These are phyloP conservation scores for Acropternis orthonyx DNA, from an alignment of 2,797 vertebrate species.

Conservation along the genomic window DNA sequence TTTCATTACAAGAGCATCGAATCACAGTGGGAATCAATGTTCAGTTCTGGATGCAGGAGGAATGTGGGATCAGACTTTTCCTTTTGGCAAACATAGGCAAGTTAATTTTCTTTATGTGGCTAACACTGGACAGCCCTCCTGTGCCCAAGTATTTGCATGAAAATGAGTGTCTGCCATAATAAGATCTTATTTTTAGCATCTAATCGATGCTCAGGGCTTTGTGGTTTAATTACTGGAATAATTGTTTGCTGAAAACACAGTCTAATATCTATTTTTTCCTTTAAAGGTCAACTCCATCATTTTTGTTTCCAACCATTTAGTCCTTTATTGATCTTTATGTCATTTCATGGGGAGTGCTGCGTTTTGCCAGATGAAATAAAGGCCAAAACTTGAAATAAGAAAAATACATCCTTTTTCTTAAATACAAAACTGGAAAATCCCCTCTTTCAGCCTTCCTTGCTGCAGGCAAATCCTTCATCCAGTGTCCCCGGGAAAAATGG, in stretches of 20 bases:
- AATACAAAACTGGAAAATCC: not conserved
- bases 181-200: slow-evolving; percentile 67
- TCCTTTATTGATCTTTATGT: slow-evolving; percentile 45
- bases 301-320: slow-evolving; percentile 56
- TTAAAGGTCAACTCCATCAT: slow-evolving; percentile 56
- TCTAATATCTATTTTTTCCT: slow-evolving; percentile 45
- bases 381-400: slow-evolving; percentile 2
- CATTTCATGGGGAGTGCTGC: not conserved
- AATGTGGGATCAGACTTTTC: not conserved
- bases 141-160: slow-evolving; percentile 46
- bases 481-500: not conserved
- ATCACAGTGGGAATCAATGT: not conserved
- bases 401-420: not conserved
- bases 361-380: not conserved
- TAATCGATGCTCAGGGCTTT: slow-evolving; percentile 66
- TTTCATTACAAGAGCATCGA: not conserved
- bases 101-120: slow-evolving; percentile 16
- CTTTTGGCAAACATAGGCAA: slow-evolving; percentile 3
- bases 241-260: slow-evolving; percentile 50
- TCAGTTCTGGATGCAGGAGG: not conserved
- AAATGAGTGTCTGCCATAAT: slow-evolving; percentile 60
- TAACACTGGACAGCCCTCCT: not conserved
- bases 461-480: not conserved
- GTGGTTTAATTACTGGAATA: slow-evolving; percentile 70
- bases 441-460: not conserved